Percentiles rank a stretch among this genome's conserved stretches.
These are phyloP conservation scores for Urophycis tenuis DNA, from an alignment of 2,797 vertebrate genomes.

Conservation along the genomic window DNA sequence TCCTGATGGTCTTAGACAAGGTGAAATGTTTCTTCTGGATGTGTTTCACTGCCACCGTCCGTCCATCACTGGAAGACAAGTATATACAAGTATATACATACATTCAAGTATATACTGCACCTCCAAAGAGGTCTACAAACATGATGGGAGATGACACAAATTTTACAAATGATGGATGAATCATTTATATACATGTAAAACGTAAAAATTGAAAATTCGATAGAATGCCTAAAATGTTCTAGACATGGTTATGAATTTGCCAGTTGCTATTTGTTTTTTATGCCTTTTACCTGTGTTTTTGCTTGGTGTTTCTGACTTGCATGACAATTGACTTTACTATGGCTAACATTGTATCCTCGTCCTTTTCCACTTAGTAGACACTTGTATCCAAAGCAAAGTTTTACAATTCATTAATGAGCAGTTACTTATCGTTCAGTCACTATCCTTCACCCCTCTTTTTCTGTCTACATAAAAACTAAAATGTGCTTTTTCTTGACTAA, in stretches of 20 bases:
- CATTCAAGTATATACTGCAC: background rate
- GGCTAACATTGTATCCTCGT: no score
- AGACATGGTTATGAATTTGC: background rate
- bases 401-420: no score
- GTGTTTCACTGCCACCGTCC: slow-evolving; percentile 70
- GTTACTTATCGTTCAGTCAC: no score
- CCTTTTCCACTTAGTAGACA: no score
- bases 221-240: background rate
- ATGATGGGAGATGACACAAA: background rate
- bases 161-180: background rate
- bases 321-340: no score
- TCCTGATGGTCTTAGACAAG: slow-evolving; percentile 70
- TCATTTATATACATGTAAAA: background rate
- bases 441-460: no score
- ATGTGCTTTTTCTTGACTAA: no score
- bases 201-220: background rate
- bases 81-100: background rate
- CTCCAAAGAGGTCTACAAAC: background rate
- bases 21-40: slow-evolving; percentile 72
- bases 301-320: no score
- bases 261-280: no score
- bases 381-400: no score
- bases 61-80: slow-evolving; percentile 63
- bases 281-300: no score
- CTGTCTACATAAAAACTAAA: no score